Base-by-base conservation (phyloP, 2,888 invertebrate genomes). In the Drosophila anomalipes region DNA sequence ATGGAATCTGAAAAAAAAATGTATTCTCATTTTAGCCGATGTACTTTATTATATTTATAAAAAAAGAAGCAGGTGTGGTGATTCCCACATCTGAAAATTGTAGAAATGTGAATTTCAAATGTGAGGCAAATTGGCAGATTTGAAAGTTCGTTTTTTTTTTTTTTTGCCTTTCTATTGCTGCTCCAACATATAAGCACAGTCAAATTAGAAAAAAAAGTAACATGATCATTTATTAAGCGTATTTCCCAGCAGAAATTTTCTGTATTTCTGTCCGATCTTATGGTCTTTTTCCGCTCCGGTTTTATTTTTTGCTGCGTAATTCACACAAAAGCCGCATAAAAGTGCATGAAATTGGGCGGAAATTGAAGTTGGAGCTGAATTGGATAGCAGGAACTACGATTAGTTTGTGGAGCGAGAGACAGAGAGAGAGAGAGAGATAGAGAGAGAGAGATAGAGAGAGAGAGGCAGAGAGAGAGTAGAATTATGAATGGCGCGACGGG, bases 331-430 rank as follows among this genome's bases (percentile, higher is more conserved):
- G 85, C 89, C 90, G 79, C 83, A 86, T 88, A 88, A 86, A 88
- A 90, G 79, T 88, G 88, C 88, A 89, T 87, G 88, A 86, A 86
- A 86, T 86, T 89, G 75, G 88, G 83, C 86, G 86, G 86, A 86
- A 86, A 86, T 86, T 90, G 90, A 82, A 85, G 81, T 82, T 74
- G 70, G 39, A 26, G 16, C 26, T 26, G 47, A 9, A 2, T 9
- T 26, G 47, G 16, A 47, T 6, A 65, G 69, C 47, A 62, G 59
- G 76, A 76, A 72, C 75, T 76, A 52, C 44, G 32, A 70, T 6
- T 28, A 28, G 47, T 49, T 26, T 16, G 47, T 16, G 1, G 26
- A 47, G 7, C 12, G 28, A 51, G 33, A 35, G 10, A 2, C 7
- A 32, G 32, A 4, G 33, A 0, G 12, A 22, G 7, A 28, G 16